Conservation (phyloP, 2,113 vertebrate genomes). For the Melanocharis versteri region DNA sequence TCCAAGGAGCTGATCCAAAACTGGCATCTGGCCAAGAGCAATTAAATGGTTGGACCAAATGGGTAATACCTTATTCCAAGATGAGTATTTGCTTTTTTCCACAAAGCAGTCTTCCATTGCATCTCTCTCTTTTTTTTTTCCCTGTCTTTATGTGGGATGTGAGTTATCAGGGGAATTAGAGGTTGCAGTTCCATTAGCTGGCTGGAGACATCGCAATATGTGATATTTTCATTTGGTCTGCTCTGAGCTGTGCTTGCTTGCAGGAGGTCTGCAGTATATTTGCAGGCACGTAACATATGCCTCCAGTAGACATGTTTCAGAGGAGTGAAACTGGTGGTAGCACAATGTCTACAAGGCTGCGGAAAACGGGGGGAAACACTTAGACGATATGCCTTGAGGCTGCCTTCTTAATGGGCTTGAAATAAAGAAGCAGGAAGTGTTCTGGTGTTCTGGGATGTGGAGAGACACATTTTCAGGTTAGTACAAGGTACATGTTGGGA, state of each 20-base stretch:
- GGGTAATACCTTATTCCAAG: neutral
- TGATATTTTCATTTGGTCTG: constrained; percentile 10
- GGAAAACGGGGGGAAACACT: neutral
- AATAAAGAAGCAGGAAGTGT: neutral
- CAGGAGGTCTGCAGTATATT: neutral
- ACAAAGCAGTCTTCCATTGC: neutral
- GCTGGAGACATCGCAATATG: neutral
- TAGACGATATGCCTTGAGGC: neutral
- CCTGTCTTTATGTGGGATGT: neutral
- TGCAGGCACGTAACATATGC: neutral
- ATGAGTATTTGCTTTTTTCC: neutral
- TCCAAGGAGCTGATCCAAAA: neutral
- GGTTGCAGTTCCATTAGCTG: neutral
- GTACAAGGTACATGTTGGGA: neutral
- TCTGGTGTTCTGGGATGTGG: neutral
- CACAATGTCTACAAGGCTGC: neutral
- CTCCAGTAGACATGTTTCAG: neutral
- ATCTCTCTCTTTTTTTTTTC: neutral
- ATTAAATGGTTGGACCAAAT: neutral
- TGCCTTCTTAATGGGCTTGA: neutral
- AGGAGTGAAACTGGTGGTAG: neutral
- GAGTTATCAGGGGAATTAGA: neutral
- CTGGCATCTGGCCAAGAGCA: neutral
- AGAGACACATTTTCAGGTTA: neutral
- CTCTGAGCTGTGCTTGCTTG: neutral